Base-by-base conservation (phyloP, 2,888 invertebrate species). In the Papilio protenor region DNA sequence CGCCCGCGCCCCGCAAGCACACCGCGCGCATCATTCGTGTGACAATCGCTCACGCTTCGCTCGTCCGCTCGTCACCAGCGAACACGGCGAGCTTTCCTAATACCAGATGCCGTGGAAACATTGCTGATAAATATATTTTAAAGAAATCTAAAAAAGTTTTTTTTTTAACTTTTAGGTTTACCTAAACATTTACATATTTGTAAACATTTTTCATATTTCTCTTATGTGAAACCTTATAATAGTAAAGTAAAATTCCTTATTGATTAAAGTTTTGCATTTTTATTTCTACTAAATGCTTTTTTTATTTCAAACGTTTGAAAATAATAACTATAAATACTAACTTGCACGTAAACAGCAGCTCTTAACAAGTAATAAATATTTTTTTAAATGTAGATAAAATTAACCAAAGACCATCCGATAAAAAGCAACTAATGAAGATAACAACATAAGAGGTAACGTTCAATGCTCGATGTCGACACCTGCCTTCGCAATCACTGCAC, bases 11-110 rank as follows among this genome's bases (percentile, higher is more conserved):
- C 85, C 84, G 85, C 87, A 84, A 85, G 84, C 86, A 87, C 87
- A 87, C 86, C 85, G 87, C 87, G 90, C 91, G 91, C 92, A 92
- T 93, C 92, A 94, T 92, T 94, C 93, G 92, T 92, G 92, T 95
- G 91, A 92, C 91, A 90, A 89, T 91, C 91, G 91, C 92, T 91
- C 90, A 89, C 89, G 88, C 86, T 87, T 86, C 87, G 86, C 85
- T 85, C 87, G 86, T 84, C 85, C 80, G 82, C 82, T 82, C 81
- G 78, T 75, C 75, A 76, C 72, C 52, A 66, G 45, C 57, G 73
- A 74, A 69, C 64, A 47, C 70, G 61, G 64, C 55, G 70, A 69
- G 75, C 64, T 77, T 77, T 77, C 79, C 75, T 79, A n/a, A 45
- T 27, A 12, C n/a, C 61, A 78, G 55, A 72, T 73, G 27, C 23